Evolutionary conservation across 2,888 invertebrate species (phyloP), one percentile per base, ranked within the genome.

Genomic region (Miltochrista miniata): DNA sequence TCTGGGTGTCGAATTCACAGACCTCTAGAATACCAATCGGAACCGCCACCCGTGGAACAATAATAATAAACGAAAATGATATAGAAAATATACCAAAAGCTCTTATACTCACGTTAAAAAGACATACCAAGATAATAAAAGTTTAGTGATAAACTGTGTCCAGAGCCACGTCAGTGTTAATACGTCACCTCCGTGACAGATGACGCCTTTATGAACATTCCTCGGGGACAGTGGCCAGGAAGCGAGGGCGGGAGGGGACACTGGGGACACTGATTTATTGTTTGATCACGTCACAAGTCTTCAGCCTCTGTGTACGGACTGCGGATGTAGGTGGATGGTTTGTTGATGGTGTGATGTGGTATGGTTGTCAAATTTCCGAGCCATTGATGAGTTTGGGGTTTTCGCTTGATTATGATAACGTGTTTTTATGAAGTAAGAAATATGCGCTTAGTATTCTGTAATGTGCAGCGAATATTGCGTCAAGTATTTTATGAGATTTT

Each of bases 191-290:
- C 48, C 49, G 57, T 63, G 68, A 68, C 64, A 54, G 70, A 67
- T 67, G 70, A 58, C 41, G 53, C 64, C 68, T 68, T 68, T 68
- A 68, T 68, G 70, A 70, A 61, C 68, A 68, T 68, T 68, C 68
- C 70, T 66, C 46, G 58, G 68, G 67, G 59, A 59, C 58, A 15
- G 42, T 42, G 36, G 49, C 42, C 43, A 35, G 51, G 35, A 39
- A 43, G 39, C 4, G 15, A 15, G 39, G 14, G 34, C 1, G 30
- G 36, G 44, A 42, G 47, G 33, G 46, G n/a, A n/a, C n/a, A n/a
- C n/a, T n/a, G n/a, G n/a, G 8, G 69, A 60, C 68, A 61, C 68
- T 68, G 70, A 68, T 68, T 66, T 70, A 68, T 68, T 51, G 56
- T 54, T 56, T 67, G 70, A 64, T 64, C 64, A 57, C 56, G 51